phyloP scores from a whole-genome alignment of 1,140 invertebrate genomes.

The Galendromus occidentalis region DNA sequence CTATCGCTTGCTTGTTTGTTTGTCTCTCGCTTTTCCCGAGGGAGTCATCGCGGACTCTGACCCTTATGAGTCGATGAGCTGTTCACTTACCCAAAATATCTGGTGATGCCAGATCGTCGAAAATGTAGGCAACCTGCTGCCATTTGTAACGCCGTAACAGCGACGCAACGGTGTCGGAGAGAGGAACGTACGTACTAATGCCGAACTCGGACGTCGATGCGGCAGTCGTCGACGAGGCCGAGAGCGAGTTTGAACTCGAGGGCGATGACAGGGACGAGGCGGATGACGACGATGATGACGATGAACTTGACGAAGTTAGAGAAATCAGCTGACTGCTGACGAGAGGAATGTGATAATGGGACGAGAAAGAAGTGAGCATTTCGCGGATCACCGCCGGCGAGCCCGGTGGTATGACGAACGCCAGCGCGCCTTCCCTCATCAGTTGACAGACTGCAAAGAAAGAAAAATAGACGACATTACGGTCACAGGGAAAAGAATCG shows the following conservation, averaged over 20 bases:
- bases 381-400: not conserved
- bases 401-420: not conserved
- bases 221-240: not conserved
- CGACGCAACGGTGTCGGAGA: not conserved
- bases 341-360: not conserved
- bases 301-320: not conserved
- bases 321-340: not conserved
- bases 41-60: no score
- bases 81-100: constrained; percentile 7
- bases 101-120: not conserved
- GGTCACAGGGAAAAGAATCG: not conserved
- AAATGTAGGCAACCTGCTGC: constrained; percentile 6
- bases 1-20: no score
- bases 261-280: not conserved
- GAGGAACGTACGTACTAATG: not conserved
- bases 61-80: no score
- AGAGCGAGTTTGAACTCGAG: not conserved
- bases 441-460: not conserved
- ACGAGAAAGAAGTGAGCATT: constrained; percentile 5
- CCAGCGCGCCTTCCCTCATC: constrained; percentile 1
- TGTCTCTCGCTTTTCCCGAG: no score
- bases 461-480: not conserved
- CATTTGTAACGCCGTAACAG: constrained; percentile 6
- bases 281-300: not conserved
- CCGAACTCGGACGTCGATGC: not conserved